Conservation (phyloP, 2,113 vertebrate genomes). For the Alligator sinensis region DNA sequence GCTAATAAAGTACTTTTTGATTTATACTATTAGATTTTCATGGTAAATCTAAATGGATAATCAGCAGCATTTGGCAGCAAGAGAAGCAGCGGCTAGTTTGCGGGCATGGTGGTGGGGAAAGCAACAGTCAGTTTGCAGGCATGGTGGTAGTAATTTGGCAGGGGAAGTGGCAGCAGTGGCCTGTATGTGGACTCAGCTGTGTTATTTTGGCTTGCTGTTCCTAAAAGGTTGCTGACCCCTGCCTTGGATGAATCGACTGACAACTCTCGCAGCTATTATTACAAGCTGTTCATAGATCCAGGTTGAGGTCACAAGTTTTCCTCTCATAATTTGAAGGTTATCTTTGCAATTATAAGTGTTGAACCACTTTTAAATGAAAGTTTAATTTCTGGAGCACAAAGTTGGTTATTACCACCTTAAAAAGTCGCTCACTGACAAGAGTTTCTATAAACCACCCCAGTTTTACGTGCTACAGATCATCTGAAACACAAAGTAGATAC, state of each 20-base stretch:
- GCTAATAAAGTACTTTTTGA: not conserved
- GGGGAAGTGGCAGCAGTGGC: too few relatives aligned
- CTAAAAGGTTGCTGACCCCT: too few relatives aligned
- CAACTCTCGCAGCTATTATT: not conserved
- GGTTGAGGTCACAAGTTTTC: not conserved
- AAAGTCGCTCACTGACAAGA: rapidly evolving
- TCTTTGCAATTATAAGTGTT: not conserved
- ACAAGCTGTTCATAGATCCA: not conserved
- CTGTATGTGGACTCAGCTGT: too few relatives aligned
- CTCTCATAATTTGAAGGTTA: not conserved
- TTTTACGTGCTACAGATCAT: not conserved
- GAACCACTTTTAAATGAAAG: not conserved
- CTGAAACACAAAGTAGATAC: not conserved
- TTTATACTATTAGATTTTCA: not conserved
- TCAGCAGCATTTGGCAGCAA: too few relatives aligned
- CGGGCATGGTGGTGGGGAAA: too few relatives aligned
- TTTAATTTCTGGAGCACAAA: not conserved
- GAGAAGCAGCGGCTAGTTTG: too few relatives aligned
- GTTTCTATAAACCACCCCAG: not conserved
- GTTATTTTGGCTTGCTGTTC: too few relatives aligned
- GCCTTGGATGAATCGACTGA: too few relatives aligned
- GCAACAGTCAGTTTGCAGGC: too few relatives aligned
- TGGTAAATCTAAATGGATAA: not conserved
- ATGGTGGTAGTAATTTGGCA: too few relatives aligned
- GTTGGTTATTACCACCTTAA: not conserved